Conservation (phyloP, 2,113 vertebrate genomes). For the Crotophaga sulcirostris region DNA sequence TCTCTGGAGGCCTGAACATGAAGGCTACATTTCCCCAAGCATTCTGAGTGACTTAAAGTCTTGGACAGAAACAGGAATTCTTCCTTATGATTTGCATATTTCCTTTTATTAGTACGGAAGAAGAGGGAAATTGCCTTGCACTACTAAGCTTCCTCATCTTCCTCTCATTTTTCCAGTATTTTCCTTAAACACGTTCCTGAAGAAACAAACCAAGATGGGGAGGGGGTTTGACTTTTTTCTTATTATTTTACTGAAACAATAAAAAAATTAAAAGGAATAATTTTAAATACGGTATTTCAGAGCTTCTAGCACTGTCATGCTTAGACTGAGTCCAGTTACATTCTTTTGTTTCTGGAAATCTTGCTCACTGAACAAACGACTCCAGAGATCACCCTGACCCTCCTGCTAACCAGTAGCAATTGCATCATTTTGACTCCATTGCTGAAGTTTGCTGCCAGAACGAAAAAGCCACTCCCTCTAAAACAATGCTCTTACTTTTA, state of each 20-base stretch:
- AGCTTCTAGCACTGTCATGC: not conserved
- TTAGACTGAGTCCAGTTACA: not conserved
- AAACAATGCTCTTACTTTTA: conserved; percentile 19
- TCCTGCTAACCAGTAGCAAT: not conserved
- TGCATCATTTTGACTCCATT: not conserved
- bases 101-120: not conserved
- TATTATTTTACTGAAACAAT: not conserved
- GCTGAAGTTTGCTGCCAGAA: not conserved
- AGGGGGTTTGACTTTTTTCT: not conserved
- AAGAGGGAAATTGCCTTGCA: not conserved
- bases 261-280: not conserved
- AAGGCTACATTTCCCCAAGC: not conserved
- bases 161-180: not conserved
- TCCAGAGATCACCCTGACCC: not conserved
- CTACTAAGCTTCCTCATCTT: not conserved
- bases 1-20: not conserved
- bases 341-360: not conserved
- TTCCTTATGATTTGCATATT: not conserved
- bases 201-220: not conserved
- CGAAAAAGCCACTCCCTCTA: not conserved
- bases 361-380: not conserved
- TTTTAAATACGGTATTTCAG: not conserved
- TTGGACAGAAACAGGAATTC: not conserved
- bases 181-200: not conserved
- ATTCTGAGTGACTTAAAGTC: not conserved